Evolutionary conservation across 2,888 invertebrate genomes (phyloP).

Genomic region (Tetrapedia diversipes): DNA sequence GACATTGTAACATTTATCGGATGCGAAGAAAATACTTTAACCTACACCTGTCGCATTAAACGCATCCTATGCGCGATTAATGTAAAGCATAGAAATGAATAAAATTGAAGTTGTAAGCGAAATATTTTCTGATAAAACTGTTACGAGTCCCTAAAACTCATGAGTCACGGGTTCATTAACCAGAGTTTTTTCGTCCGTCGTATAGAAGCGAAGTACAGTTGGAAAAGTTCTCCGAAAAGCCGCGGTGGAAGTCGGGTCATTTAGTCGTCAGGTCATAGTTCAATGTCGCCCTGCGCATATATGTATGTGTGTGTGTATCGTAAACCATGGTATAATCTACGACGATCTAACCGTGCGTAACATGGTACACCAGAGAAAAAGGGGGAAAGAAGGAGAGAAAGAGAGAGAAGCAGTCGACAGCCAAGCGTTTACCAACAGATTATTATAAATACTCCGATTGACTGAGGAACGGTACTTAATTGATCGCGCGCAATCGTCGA

Average conservation of each 20-base stretch:
- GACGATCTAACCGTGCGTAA: slow-evolving; percentile 47
- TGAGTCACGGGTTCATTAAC: no score
- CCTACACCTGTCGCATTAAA: no score
- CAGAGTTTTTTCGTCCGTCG: neutral
- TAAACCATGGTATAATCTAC: slow-evolving; percentile 61
- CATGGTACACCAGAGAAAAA: slow-evolving; percentile 28
- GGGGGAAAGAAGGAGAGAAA: neutral
- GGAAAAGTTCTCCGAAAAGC: slow-evolving; percentile 13
- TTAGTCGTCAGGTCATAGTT: slow-evolving; percentile 64
- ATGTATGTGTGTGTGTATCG: slow-evolving; percentile 36
- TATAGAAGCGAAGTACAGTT: neutral
- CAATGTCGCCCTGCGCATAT: slow-evolving; percentile 66
- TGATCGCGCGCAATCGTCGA: slow-evolving; percentile 1
- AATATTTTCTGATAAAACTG: no score
- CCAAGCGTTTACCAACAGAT: slow-evolving; percentile 6
- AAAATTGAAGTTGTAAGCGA: no score
- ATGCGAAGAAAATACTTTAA: no score
- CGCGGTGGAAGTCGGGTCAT: slow-evolving; percentile 55
- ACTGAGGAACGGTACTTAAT: slow-evolving; percentile 4
- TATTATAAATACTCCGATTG: slow-evolving; percentile 14
- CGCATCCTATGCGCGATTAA: no score
- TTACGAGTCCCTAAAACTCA: no score
- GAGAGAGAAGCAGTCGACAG: neutral
- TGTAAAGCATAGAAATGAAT: no score
- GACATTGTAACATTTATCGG: no score